Base-by-base conservation (phyloP, 2,113 vertebrate genomes). In the Leucopternis melanops region DNA sequence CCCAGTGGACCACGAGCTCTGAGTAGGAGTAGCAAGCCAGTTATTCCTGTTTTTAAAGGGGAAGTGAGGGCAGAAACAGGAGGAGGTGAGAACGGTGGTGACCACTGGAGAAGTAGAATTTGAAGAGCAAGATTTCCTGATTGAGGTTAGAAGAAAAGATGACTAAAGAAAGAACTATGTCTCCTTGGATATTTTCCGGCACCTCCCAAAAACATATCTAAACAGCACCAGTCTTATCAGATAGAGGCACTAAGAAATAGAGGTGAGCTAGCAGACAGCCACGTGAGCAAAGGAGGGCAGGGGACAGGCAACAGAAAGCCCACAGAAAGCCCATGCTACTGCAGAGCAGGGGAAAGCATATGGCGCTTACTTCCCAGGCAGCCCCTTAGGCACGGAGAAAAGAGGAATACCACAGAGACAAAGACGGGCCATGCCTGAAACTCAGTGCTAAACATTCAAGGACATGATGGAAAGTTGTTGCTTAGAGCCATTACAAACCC, bases 41-140 rank as follows among this genome's bases (percentile, higher is more conserved):
- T 81, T 94, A 94, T 94, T 97, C 91, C 86, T 87, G 86, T 84
- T 96, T 95, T 74, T 77, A 36, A 96, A 94, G 70, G 66, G 78
- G 94, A 96, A 96, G 77, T 67, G 22, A 85, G 34, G 86, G 44
- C 66, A 94, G 52, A 83, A 61, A 57, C 52, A 94, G 59, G 23
- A 95, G 80, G 44, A 89, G 88, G 50, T 2, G 2, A 94, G 69
- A 93, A 81, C 6, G 2, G 58, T 79, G 70, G 83, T 94, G 86
- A 69, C 69, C 92, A 57, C 40, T 58, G 49, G 57, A 92, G 58
- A 92, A 94, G 78, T 22, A 92, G 62, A 91, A 86, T 89, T 62
- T 79, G 86, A 92, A 94, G 57, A 94, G 38, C 73, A 82, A 94
- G 77, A 55, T 74, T 89, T 93, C 77, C 71, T 4, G 1, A 44